These are phyloP conservation scores for Apistogramma diplotaenia DNA, from an alignment of 2,113 vertebrate species.

Conservation along the genomic window DNA sequence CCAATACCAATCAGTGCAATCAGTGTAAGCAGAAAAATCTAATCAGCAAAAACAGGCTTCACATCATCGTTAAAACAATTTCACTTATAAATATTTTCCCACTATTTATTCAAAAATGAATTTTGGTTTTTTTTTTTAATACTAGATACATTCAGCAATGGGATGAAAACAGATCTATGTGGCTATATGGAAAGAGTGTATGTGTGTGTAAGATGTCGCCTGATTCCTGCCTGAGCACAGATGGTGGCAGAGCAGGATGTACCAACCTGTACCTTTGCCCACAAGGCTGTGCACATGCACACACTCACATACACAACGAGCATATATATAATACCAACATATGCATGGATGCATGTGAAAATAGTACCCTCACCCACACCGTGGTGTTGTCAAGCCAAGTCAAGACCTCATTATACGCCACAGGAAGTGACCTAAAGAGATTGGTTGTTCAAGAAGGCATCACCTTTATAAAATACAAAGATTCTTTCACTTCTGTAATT, in stretches of 20 bases:
- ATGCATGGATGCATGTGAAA: constrained; percentile 52
- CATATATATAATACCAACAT: constrained; percentile 15
- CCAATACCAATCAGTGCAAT: neutral
- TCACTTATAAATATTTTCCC: no score
- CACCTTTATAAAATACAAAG: neutral
- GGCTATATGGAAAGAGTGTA: constrained; percentile 39
- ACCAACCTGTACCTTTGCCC: constrained; percentile 63
- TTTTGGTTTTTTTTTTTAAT: neutral
- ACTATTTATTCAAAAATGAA: no score
- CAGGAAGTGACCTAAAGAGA: constrained; percentile 3
- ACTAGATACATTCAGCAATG: neutral
- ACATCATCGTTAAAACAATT: neutral
- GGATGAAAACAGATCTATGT: constrained; percentile 7
- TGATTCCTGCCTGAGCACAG: constrained; percentile 75
- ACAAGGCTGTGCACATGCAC: constrained; percentile 26
- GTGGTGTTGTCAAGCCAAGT: constrained; percentile 12
- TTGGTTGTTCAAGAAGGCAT: neutral
- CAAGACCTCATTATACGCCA: constrained; percentile 1
- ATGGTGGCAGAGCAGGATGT: constrained; percentile 77
- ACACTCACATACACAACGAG: neutral
- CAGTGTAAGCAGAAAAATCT: no score
- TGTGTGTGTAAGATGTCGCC: constrained; percentile 56
- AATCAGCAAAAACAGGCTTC: neutral
- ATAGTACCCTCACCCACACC: constrained; percentile 27
- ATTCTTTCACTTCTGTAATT: neutral